These are phyloP conservation scores for Atta colombica DNA, from an alignment of 1,140 invertebrate genomes.

Conservation along the genomic window DNA sequence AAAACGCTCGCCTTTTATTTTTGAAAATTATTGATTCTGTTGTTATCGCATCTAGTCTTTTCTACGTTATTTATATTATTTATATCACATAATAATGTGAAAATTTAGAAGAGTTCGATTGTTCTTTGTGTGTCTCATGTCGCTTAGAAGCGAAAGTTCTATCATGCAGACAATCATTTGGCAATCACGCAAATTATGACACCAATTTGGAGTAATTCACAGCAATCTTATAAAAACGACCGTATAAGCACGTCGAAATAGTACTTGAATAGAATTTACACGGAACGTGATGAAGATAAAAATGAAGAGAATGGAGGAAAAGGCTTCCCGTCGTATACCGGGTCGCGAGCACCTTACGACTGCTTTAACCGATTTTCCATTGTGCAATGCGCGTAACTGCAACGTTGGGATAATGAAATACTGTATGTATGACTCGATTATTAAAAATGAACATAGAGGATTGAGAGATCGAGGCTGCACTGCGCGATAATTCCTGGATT, in stretches of 20 bases:
- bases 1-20: not conserved
- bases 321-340: not conserved
- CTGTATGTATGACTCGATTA: conserved; percentile 22
- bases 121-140: not conserved
- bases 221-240: conserved; percentile 5
- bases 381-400: conserved; percentile 45
- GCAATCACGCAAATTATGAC: conserved; percentile 14
- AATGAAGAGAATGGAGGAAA: conserved; percentile 18
- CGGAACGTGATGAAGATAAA: conserved; percentile 11
- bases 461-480: not conserved
- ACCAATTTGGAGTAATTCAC: conserved; percentile 32
- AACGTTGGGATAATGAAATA: conserved; percentile 26
- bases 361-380: conserved; percentile 44
- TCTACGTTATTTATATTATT: not conserved
- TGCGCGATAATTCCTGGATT: not conserved
- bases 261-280: conserved; percentile 5
- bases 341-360: conserved; percentile 27
- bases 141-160: conserved; percentile 1
- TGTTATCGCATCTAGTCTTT: not conserved
- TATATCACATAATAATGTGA: not conserved
- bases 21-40: not conserved
- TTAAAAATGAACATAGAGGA: conserved; percentile 7
- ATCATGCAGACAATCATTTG: not conserved
- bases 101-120: not conserved
- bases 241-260: not conserved